phyloP scores from a whole-genome alignment of 2,113 vertebrate species.

The Phylloscopus whistleri region DNA sequence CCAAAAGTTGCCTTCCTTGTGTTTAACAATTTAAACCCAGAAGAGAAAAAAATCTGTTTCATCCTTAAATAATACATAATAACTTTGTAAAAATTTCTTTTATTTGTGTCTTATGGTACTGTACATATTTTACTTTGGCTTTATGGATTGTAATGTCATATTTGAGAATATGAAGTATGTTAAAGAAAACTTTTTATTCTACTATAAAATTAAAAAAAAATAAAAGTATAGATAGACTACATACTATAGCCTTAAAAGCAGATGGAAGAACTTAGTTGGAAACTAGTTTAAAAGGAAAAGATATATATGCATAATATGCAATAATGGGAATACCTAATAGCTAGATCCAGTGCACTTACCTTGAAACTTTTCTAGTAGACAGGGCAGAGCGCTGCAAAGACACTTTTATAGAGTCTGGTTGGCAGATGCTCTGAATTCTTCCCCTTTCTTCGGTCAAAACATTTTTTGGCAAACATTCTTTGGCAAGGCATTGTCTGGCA shows the following conservation, averaged over 20 bases:
- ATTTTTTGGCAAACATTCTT: slow-evolving; percentile 65
- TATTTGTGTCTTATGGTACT: background rate
- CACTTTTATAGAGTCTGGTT: slow-evolving; percentile 74
- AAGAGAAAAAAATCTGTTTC: background rate
- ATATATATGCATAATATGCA: background rate
- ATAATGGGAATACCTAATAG: background rate
- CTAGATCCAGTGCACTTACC: slow-evolving; percentile 64
- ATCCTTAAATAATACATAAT: background rate
- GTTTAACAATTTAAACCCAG: background rate
- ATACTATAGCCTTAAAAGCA: background rate
- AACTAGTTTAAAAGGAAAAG: background rate
- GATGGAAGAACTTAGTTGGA: background rate
- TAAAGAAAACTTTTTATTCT: background rate
- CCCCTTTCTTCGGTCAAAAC: slow-evolving; percentile 70
- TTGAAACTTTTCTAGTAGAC: slow-evolving; percentile 58
- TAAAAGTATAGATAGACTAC: background rate
- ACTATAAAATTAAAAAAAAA: background rate
- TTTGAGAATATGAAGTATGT: background rate
- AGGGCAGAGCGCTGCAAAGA: slow-evolving; percentile 53
- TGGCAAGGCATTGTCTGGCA: slow-evolving; percentile 77
- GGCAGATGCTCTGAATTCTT: slow-evolving; percentile 66
- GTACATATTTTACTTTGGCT: background rate
- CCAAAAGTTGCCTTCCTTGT: background rate
- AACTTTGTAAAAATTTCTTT: background rate
- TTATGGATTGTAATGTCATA: background rate